Percentiles rank a stretch among this genome's conserved stretches.
phyloP scores from a whole-genome alignment of 2,113 vertebrate species.

The Phylloscopus trochiloides region DNA sequence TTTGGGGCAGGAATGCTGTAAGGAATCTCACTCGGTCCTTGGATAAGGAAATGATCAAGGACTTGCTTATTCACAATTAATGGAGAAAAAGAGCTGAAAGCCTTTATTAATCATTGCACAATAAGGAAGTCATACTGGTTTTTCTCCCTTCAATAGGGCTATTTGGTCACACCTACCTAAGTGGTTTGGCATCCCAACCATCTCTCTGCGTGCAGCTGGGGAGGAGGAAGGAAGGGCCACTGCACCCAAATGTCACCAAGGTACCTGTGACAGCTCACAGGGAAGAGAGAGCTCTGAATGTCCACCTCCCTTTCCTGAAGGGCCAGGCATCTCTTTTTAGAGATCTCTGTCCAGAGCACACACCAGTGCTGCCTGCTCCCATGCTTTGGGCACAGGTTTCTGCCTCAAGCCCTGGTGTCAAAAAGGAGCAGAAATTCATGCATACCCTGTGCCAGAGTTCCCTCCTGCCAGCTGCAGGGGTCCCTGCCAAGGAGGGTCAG shows the following conservation, averaged over 20 bases:
- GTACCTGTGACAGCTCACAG: background rate
- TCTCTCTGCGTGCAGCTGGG: accelerated
- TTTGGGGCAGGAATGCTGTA: slow-evolving; percentile 41
- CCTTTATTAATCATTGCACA: slow-evolving; percentile 59
- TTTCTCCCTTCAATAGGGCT: slow-evolving; percentile 21
- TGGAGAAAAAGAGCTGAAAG: slow-evolving; percentile 20
- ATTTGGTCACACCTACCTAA: slow-evolving; percentile 43
- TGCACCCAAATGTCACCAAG: background rate
- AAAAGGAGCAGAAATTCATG: background rate
- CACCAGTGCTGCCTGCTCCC: background rate
- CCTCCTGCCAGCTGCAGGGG: background rate
- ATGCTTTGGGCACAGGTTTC: background rate
- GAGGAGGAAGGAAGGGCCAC: background rate
- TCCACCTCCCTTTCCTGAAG: background rate
- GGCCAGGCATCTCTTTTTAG: background rate
- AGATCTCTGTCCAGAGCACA: background rate
- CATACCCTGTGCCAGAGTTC: background rate
- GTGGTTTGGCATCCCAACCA: slow-evolving; percentile 34
- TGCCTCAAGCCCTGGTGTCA: background rate
- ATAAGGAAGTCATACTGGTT: slow-evolving; percentile 55
- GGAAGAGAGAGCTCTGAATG: background rate
- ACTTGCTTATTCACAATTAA: slow-evolving; percentile 55
- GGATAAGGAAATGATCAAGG: slow-evolving; percentile 59
- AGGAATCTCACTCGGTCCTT: slow-evolving; percentile 22
- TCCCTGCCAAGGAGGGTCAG: background rate